Percentiles rank a stretch among this genome's conserved stretches.
These are phyloP conservation scores for Vespertilio murinus DNA, from an alignment of 2,797 vertebrate genomes.

Conservation along the genomic window DNA sequence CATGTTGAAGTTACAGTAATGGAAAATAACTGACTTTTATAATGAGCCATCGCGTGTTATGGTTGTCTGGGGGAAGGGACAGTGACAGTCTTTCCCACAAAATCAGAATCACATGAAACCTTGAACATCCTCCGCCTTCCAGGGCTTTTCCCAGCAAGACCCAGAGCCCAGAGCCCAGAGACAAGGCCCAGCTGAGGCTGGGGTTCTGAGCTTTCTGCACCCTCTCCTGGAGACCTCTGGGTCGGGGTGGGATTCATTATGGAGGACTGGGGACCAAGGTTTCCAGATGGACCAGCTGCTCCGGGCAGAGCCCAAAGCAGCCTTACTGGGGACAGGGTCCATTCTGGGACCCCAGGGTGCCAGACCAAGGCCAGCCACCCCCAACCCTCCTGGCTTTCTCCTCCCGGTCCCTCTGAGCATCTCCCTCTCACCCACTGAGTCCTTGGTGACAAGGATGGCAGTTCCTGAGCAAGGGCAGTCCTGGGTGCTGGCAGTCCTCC, in stretches of 20 bases:
- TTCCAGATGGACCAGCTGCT: not conserved
- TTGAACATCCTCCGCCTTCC: not conserved
- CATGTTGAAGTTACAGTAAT: fast-evolving
- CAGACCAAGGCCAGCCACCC: not conserved
- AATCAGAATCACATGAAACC: not conserved
- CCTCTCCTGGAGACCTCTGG: not conserved
- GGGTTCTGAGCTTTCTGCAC: not conserved
- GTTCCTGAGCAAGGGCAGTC: not conserved
- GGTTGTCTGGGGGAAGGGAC: not conserved
- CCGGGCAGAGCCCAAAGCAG: not conserved
- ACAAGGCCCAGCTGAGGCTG: not conserved
- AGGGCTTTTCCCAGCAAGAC: not conserved
- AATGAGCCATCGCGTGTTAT: fast-evolving
- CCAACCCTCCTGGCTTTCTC: not conserved
- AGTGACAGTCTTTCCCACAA: no score
- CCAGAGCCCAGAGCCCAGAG: not conserved
- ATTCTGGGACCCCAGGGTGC: not conserved
- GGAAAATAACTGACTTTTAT: not conserved
- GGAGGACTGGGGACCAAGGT: not conserved
- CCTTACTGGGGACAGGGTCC: not conserved
- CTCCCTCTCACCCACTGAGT: not conserved
- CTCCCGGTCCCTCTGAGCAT: not conserved
- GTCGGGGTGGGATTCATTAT: not conserved
- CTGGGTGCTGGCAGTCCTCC: not conserved
- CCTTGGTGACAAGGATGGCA: not conserved